Evolutionary conservation across 2,888 invertebrate species (phyloP), one percentile per base, ranked within the genome.

Genomic region (Eupithecia subfuscata): DNA sequence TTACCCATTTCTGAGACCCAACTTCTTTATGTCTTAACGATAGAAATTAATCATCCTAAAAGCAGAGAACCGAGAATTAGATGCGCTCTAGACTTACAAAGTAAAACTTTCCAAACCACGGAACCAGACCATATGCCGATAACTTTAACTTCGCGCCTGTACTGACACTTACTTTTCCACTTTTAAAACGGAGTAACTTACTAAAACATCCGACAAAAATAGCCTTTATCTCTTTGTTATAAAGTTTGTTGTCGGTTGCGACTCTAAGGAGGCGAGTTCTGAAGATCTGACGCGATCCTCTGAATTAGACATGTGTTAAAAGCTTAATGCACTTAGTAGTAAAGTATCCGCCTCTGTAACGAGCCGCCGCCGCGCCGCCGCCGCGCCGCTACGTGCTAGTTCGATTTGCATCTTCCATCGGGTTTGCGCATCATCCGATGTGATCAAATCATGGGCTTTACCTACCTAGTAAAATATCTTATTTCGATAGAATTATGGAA

Each of bases 281-380:
- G 80, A 86, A 86, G 83, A 83, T 82, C 84, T 83, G 82, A 86
- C 82, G 85, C 83, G 82, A 84, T 82, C 79, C 78, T 81, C 84
- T 92, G 93, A 93, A 93, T 93, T 93, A 92, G 92, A 90, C 91
- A 93, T 93, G 91, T 91, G 92, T 90, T 93, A 92, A 93, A 92
- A 93, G 92, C 92, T 91, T 91, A 92, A 92, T 92, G 89, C 90
- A 90, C 88, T 92, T 91, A 91, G 91, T 91, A 91, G 90, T 84
- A 85, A 87, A 88, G 84, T 87, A 85, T 83, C 83, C 80, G 85
- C 85, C 86, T 75, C 69, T 78, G 82, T 85, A 85, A 84, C 78
- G 80, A 82, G 40, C 8, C 22, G 67, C 22, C n/a, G n/a, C 30
- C 2, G 30, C 30, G 30, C 30, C 30, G 43, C 22, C 40, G 68